Conservation (phyloP, 1,140 invertebrate species). For the Oryctes rhinoceros region DNA sequence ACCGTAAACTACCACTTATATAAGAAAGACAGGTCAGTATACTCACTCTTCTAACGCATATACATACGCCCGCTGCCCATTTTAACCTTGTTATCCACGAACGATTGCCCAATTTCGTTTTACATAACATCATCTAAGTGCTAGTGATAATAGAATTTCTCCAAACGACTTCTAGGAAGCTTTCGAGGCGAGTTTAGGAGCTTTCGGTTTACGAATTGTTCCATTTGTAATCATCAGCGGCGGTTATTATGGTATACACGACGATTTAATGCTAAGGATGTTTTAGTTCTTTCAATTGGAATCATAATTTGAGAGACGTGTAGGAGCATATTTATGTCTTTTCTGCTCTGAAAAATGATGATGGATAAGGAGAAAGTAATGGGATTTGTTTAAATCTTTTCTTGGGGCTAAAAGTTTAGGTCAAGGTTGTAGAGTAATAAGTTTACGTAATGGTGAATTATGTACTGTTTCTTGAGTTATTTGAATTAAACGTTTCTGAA, state of each 20-base stretch:
- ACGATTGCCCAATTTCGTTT: conserved; percentile 12
- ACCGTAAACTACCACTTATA: conserved; percentile 90
- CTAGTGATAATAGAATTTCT: neutral
- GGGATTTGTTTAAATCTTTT: neutral
- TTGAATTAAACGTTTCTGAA: too few species aligned
- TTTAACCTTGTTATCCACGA: neutral
- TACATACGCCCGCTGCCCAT: neutral
- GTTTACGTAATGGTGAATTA: too few species aligned
- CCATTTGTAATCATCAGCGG: neutral
- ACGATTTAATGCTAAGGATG: too few species aligned
- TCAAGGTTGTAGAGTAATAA: neutral
- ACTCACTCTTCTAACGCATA: neutral
- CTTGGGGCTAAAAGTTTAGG: neutral
- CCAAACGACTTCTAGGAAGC: neutral
- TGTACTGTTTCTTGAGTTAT: too few species aligned
- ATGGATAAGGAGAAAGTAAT: neutral
- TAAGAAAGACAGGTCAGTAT: conserved; percentile 79
- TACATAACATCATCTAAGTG: neutral
- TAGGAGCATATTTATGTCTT: neutral
- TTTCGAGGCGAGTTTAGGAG: neutral
- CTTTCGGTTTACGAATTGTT: neutral
- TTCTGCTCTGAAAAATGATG: neutral
- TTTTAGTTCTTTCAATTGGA: too few species aligned
- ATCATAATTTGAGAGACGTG: too few species aligned
- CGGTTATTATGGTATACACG: neutral